Percentiles rank a stretch among this genome's conserved stretches.
phyloP scores from a whole-genome alignment of 2,888 invertebrate species.

The Xestia xanthographa region DNA sequence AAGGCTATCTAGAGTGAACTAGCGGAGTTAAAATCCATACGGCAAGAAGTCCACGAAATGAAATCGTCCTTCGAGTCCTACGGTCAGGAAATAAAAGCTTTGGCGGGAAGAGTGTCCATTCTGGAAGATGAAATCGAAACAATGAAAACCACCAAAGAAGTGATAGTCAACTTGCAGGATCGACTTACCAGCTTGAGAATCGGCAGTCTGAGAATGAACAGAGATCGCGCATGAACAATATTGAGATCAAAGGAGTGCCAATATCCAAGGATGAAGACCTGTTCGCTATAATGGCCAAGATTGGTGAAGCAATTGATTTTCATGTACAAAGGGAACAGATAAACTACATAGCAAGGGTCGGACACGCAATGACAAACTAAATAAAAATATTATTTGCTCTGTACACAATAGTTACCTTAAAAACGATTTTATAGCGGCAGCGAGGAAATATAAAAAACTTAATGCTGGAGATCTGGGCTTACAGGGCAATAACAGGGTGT shows the following conservation, averaged over 20 bases:
- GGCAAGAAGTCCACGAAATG: background rate
- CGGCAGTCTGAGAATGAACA: background rate
- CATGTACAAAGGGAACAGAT: background rate
- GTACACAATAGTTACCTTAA: background rate
- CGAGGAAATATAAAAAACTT: background rate
- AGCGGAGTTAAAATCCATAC: slow-evolving; percentile 10
- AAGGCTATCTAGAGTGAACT: no score
- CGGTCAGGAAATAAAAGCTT: background rate
- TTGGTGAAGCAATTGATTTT: background rate
- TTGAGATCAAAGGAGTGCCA: background rate
- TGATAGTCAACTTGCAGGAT: background rate
- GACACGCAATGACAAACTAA: background rate
- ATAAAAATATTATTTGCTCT: background rate
- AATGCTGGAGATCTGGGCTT: background rate
- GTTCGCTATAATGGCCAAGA: slow-evolving; percentile 1
- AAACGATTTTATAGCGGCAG: no score
- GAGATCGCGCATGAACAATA: background rate
- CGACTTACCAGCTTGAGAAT: background rate
- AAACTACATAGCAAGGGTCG: slow-evolving; percentile 3
- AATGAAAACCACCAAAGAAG: slow-evolving; percentile 5
- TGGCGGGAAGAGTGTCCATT: background rate
- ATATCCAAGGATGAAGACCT: no score
- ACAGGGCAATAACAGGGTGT: background rate
- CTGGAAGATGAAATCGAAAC: slow-evolving; percentile 2
- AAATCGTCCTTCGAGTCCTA: background rate